These are phyloP conservation scores for Phalanger gymnotis DNA, from an alignment of 2,797 vertebrate species.

Conservation along the genomic window DNA sequence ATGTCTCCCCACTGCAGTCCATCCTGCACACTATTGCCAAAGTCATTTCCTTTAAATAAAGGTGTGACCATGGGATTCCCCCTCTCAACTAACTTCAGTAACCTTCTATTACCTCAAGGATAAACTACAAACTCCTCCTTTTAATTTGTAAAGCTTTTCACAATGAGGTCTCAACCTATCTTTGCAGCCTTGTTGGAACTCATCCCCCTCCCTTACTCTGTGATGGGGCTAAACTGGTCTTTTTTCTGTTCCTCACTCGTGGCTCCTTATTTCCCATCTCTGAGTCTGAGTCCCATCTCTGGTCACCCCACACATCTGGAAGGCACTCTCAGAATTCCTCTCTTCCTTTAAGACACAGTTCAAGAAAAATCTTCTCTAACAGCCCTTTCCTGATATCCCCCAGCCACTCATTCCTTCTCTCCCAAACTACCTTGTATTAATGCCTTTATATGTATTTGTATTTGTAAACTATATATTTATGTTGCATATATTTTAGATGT, in stretches of 20 bases:
- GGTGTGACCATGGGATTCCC: background rate
- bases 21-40: background rate
- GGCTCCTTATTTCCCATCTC: background rate
- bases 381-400: background rate
- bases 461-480: background rate
- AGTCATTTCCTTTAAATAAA: background rate
- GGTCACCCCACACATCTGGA: background rate
- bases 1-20: background rate
- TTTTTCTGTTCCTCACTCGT: background rate
- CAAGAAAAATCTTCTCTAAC: background rate
- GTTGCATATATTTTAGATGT: background rate
- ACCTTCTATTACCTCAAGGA: background rate
- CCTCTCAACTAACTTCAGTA: background rate
- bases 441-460: background rate
- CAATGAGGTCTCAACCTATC: background rate
- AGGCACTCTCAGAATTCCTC: background rate
- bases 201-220: background rate
- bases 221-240: background rate
- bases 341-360: background rate
- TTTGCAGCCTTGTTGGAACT: background rate
- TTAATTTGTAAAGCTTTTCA: background rate
- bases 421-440: background rate
- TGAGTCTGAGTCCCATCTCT: background rate
- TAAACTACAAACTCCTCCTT: background rate
- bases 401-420: background rate